phyloP scores from a whole-genome alignment of 2,888 invertebrate genomes.

The Mantis religiosa region DNA sequence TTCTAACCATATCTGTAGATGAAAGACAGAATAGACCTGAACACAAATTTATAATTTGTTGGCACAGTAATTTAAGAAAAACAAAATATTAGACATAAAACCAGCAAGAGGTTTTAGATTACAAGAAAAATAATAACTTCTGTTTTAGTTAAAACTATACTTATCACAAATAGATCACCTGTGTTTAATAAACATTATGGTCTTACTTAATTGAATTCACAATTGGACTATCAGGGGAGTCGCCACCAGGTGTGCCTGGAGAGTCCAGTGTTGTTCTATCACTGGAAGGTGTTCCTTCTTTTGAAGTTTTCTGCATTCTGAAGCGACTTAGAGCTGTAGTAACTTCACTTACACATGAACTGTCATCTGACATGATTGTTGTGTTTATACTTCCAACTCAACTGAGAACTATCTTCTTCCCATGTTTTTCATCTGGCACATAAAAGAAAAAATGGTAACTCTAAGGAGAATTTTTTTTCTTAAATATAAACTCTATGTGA shows the following conservation, averaged over 20 bases:
- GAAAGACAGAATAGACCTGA: too few relatives aligned
- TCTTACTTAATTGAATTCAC: background rate
- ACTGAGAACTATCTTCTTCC: background rate
- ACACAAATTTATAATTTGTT: too few relatives aligned
- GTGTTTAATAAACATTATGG: background rate
- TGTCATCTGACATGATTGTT: conserved; percentile 8
- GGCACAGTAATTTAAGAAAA: too few relatives aligned
- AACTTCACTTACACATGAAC: conserved; percentile 20
- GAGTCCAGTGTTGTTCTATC: background rate
- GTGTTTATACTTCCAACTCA: background rate
- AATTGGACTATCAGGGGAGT: background rate
- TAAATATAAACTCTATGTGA: too few relatives aligned
- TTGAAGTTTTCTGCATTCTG: conserved; percentile 3
- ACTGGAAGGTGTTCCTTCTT: background rate
- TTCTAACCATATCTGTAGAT: too few relatives aligned
- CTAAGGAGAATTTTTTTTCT: too few relatives aligned
- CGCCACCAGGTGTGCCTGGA: background rate
- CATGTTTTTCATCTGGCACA: background rate
- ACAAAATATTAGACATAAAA: too few relatives aligned
- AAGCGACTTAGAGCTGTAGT: conserved; percentile 14
- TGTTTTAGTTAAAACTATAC: background rate
- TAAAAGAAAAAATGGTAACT: background rate
- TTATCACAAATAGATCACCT: background rate
- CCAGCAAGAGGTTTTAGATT: too few relatives aligned
- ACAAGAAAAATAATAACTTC: too few relatives aligned